Conservation (phyloP, 2,797 vertebrate species). For the Bradypus variegatus region DNA sequence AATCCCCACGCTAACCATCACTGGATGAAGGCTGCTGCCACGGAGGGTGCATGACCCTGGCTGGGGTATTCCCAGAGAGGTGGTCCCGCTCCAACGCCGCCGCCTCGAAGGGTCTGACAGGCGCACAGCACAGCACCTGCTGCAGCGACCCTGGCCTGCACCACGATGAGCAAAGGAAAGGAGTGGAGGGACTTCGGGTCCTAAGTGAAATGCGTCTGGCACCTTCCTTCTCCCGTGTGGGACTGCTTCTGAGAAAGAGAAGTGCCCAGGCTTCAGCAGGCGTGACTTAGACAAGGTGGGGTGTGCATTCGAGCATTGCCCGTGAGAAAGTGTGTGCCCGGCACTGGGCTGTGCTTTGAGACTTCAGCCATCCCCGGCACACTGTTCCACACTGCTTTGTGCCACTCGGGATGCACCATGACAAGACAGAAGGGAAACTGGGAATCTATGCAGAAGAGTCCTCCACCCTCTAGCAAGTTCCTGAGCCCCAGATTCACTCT, state of each 20-base stretch:
- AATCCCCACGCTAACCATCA: not conserved
- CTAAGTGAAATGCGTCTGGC: accelerated
- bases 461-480: not conserved
- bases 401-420: too few species aligned
- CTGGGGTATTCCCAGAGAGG: too few species aligned
- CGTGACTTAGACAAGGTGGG: accelerated
- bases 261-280: not conserved
- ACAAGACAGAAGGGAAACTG: not conserved
- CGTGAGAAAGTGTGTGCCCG: accelerated
- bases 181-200: not conserved
- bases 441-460: not conserved
- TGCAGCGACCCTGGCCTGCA: too few species aligned
- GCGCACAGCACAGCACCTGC: accelerated
- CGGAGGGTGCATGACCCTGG: accelerated
- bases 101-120: too few species aligned
- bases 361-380: not conserved
- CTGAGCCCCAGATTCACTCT: not conserved
- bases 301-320: accelerated
- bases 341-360: not conserved
- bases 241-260: not conserved
- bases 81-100: too few species aligned
- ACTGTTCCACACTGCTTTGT: accelerated
- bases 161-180: not conserved
- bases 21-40: too few species aligned
- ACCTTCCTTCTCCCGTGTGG: not conserved